phyloP scores from a whole-genome alignment of 2,888 invertebrate genomes.

The Xylota segnis region DNA sequence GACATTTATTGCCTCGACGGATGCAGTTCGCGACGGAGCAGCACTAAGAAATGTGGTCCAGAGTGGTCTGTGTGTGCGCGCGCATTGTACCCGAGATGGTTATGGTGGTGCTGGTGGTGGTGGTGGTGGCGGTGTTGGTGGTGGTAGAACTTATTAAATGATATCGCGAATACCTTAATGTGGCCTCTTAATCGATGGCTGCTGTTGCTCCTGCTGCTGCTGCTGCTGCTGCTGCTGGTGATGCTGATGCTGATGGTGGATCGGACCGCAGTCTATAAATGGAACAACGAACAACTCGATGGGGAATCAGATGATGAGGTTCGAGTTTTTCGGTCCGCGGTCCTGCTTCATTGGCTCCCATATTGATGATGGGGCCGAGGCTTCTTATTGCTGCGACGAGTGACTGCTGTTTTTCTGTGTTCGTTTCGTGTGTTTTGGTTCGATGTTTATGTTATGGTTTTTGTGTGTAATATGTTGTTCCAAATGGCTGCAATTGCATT shows the following conservation, averaged over 20 bases:
- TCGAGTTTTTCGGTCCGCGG: conserved; percentile 38
- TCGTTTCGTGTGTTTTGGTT: conserved; percentile 51
- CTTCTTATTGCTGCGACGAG: conserved; percentile 64
- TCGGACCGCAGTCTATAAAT: conserved; percentile 69
- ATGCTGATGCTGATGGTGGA: conserved; percentile 48
- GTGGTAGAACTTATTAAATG: conserved; percentile 75
- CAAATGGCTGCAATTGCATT: conserved; percentile 61
- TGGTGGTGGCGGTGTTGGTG: conserved; percentile 52
- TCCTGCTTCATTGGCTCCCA: conserved; percentile 72
- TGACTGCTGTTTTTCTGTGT: conserved; percentile 57
- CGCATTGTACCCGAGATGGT: conserved; percentile 24
- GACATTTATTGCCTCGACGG: conserved; percentile 78
- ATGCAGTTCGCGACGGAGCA: conserved; percentile 57
- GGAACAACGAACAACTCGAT: conserved; percentile 75
- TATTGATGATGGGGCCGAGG: conserved; percentile 68
- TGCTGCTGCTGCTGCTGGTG: conserved; percentile 53
- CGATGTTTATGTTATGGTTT: conserved; percentile 73
- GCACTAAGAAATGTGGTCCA: conserved; percentile 41
- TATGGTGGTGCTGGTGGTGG: conserved; percentile 30
- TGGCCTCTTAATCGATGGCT: conserved; percentile 77
- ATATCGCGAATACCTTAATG: conserved; percentile 76
- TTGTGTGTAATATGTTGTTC: conserved; percentile 71
- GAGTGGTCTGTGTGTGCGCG: conserved; percentile 48
- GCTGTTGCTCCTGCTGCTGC: conserved; percentile 68
- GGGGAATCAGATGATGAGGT: conserved; percentile 71